Base-by-base conservation (phyloP, 2,113 vertebrate species). In the Periophthalmodon schlosseri region DNA sequence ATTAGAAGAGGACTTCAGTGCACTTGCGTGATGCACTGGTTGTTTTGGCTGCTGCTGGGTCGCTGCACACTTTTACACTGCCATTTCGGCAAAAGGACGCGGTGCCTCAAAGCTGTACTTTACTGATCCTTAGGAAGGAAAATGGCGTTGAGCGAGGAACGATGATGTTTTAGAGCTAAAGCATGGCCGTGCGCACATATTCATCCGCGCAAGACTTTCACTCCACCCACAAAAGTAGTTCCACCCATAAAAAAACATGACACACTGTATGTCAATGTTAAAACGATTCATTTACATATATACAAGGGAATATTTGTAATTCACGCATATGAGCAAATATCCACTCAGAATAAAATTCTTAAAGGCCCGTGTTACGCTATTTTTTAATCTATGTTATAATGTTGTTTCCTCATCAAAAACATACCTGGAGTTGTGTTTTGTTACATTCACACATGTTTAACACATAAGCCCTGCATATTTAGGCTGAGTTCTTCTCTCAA, bases 21-120 rank as follows among this genome's bases (percentile, higher is more conserved):
- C 93, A 92, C 92, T 90, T 70, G 76, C 47, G 81, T 89, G 92
- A 88, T 92, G 92, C 93, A 94, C 93, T 94, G 93, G 28, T 85
- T 81, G 81, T 57, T 88, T 70, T 86, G 87, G 80, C 76, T 76
- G 93, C 91, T 90, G 92, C 91, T 83, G 16, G 77, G 68, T 78
- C 86, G 89, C 92, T 75, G 88, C 92, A 86, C 86, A 88, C 89
- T 39, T 82, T 90, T 78, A 94, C 85, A 84, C 79, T 86, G 93
- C 93, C 93, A 94, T 94, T 80, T 91, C 87, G 89, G 74, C 86
- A 8, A 76, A 1, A 44, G 66, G 73, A 76, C 24, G 64, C n/a
- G 75, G 73, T 78, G 82, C 69, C 90, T 0, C 94, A 91, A 68
- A 6, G 6, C 0, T 34, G 10, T 24, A 14, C 2, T 13, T 8